Base-by-base conservation (phyloP, 2,888 invertebrate species). In the Entomobrya proxima region DNA sequence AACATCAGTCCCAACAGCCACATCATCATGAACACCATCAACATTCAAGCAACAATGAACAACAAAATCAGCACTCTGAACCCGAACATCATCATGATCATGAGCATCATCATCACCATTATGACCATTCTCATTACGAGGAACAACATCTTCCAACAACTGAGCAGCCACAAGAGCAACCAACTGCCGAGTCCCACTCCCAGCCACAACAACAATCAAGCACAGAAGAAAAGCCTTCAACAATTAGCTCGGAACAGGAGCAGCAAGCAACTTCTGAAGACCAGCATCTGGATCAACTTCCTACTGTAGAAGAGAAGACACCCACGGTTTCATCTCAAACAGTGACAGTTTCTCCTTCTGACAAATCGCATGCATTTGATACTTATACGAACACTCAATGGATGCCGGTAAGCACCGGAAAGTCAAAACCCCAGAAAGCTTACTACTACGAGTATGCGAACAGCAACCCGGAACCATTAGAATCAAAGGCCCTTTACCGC, bases 381-480 rank as follows among this genome's bases (percentile, higher is more conserved):
- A 18, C 18, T 5, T 64, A 27, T 7, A 78, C 64, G 21, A 18
- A 58, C 40, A 24, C 77, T 2, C 58, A 77, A 2, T 61, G 37
- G 37, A 37, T 35, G 24, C 77, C 77, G 2, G 55, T 37, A 9
- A n/a, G 21, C 55, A 18, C 9, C n/a, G 40, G 55, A 27, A 55
- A 55, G 9, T 15, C 35, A 2, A 75, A 55, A 21, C 58, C 37
- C 7, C 58, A 77, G 44, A 77, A 77, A 35, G n/a, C 77, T 1
- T 37, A 21, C 21, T 35, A 55, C 18, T 40, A 58, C 13, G 32
- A 74, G 7, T 9, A 40, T 21, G 21, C 21, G 50, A 18, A 30
- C n/a, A 24, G n/a, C 18, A 7, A 77, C 75, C 1, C 18, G 2
- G 64, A 58, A 15, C 50, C 64, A 21, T 47, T 15, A 1, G 67